Evolutionary conservation across 1,140 invertebrate species (phyloP).

Genomic region (Ganaspis sp.): DNA sequence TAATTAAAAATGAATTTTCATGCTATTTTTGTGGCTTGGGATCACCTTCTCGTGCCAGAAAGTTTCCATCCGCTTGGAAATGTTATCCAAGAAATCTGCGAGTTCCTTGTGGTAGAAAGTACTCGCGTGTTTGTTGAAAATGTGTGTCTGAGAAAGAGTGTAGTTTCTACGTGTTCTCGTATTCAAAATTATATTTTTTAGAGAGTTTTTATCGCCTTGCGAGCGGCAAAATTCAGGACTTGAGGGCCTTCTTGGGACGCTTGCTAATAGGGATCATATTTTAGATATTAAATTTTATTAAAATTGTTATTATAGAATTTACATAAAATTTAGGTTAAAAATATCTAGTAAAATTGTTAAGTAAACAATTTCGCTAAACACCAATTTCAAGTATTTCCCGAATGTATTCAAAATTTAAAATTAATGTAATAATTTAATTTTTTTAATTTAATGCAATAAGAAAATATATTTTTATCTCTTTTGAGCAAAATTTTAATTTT

Average conservation of each 20-base stretch:
- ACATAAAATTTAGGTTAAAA: too few species aligned
- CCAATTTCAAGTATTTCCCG: background rate
- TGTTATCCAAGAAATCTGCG: slow-evolving; percentile 6
- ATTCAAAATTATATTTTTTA: slow-evolving; percentile 20
- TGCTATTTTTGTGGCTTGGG: background rate
- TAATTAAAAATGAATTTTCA: too few species aligned
- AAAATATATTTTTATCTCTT: background rate
- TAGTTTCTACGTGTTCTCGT: slow-evolving; percentile 18
- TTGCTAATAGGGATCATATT: background rate
- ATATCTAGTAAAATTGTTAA: too few species aligned
- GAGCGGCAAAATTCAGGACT: background rate
- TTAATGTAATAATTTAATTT: too few species aligned
- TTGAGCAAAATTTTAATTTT: background rate
- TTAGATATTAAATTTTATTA: background rate
- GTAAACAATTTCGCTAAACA: too few species aligned
- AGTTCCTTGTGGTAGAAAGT: slow-evolving; percentile 21
- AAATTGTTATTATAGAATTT: background rate
- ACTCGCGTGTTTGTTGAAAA: slow-evolving; percentile 24
- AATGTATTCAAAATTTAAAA: background rate
- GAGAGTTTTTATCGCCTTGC: background rate
- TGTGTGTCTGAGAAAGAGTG: slow-evolving; percentile 10
- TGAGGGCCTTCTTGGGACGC: slow-evolving; percentile 14
- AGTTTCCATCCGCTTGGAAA: background rate
- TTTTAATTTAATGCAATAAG: background rate
- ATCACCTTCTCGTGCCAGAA: background rate